Base-by-base conservation (phyloP, 1,140 invertebrate genomes). In the Nomia melanderi region DNA sequence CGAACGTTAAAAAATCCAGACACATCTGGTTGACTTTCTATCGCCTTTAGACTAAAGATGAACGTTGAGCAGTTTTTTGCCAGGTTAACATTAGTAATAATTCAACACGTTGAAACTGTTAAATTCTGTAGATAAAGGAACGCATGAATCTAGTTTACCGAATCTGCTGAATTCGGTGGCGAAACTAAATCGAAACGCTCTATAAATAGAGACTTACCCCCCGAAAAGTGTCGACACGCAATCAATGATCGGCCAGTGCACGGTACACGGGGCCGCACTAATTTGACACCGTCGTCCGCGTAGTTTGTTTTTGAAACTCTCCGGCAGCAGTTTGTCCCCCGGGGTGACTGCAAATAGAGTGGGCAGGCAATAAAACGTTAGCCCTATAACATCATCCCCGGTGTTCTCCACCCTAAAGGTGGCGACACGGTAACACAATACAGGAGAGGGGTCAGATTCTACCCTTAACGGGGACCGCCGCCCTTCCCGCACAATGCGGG, bases 381-480 rank as follows among this genome's bases (percentile, higher is more conserved):
- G 65, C 76, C 79, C 83, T 81, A 86, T 88, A 86, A 86, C 84
- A 87, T 87, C 81, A 85, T 88, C 76, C 75, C 80, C 41, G 73
- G 67, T 82, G 76, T 85, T 83, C 81, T 81, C 81, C 77, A 81
- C 83, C 80, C 80, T 27, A 83, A 83, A 88, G 85, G 85, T 88
- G 86, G 64, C 78, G 86, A 87, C 86, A 77, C 77, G 80, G 88
- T 88, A 88, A 88, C 72, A 88, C 84, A 89, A 89, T 89, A 85
- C 82, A 60, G 72, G 73, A 71, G 84, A 77, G 81, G 88, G 88
- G 88, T 89, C 87, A 89, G 86, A 89, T 88, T 89, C 84, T 79
- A 80, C 67, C 71, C 77, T 65, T 76, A 66, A 76, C 67, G 83
- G 60, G 81, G 67, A 82, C 83, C 79, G 79, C 79, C 78, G 79